phyloP scores from a whole-genome alignment of 2,113 vertebrate species.

The Geococcyx californianus region DNA sequence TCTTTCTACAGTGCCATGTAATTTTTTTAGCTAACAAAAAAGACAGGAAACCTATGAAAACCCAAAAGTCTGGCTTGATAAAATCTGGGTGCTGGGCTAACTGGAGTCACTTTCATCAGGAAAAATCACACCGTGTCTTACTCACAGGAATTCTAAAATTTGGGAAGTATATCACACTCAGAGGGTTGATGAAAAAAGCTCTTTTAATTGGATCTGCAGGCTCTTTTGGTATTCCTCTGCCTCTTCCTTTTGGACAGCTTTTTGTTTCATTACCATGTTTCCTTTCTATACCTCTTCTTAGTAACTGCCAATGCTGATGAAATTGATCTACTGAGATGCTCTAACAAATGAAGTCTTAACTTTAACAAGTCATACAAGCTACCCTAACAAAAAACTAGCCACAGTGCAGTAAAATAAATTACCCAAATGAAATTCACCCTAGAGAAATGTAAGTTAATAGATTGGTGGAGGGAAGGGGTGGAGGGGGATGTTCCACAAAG shows the following conservation, averaged over 20 bases:
- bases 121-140: not conserved
- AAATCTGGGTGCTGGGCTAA: not conserved
- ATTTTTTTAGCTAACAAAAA: not conserved
- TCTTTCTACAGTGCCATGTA: slow-evolving; percentile 7
- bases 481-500: not conserved
- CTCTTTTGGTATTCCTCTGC: not conserved
- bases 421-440: not conserved
- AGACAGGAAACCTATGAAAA: not conserved
- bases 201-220: not conserved
- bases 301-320: not conserved
- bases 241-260: not conserved
- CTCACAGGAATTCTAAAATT: not conserved
- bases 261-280: not conserved
- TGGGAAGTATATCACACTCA: not conserved
- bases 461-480: not conserved
- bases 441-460: not conserved
- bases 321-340: not conserved
- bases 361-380: not conserved
- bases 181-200: not conserved
- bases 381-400: not conserved
- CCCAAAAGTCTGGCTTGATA: not conserved
- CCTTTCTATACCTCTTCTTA: not conserved
- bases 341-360: not conserved
- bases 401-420: not conserved
- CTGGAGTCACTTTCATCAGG: not conserved